A percentile compares a stretch with the other conserved stretches of the same genome.
Conservation (phyloP, 2,113 vertebrate species). For the Scartelaos histophorus region DNA sequence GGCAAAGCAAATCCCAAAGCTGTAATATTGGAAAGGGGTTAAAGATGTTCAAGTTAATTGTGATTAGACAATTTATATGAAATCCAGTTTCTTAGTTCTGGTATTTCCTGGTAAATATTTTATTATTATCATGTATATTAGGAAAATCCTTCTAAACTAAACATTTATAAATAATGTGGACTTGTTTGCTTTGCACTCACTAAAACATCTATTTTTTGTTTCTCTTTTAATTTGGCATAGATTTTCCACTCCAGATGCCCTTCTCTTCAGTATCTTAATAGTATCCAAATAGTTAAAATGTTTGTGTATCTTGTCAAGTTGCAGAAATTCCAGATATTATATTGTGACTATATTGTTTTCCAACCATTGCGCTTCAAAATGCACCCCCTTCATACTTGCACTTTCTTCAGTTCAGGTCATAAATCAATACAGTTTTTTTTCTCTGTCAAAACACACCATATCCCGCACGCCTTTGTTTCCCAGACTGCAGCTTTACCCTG, state of each 20-base stretch:
- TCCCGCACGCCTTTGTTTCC: constrained; percentile 50
- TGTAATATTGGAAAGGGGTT: background rate
- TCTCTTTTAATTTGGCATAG: background rate
- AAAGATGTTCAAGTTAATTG: background rate
- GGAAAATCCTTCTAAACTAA: background rate
- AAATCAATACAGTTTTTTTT: constrained; percentile 56
- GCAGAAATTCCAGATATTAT: background rate
- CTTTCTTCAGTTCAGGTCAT: constrained; percentile 45
- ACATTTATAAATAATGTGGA: background rate
- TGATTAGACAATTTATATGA: background rate
- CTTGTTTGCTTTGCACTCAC: background rate
- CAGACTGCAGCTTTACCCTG: constrained; percentile 19
- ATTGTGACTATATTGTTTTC: constrained; percentile 4
- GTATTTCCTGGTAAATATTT: background rate
- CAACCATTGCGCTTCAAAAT: background rate
- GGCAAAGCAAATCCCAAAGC: background rate
- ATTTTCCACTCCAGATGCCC: background rate
- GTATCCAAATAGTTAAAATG: background rate
- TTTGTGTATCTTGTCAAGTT: background rate
- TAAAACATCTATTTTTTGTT: background rate
- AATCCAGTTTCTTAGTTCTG: background rate
- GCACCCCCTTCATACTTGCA: constrained; percentile 12
- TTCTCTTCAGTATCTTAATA: background rate
- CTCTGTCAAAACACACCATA: constrained; percentile 39
- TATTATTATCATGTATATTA: background rate